Percentiles rank a stretch among this genome's conserved stretches.
These are phyloP conservation scores for Tylochromis polylepis DNA, from an alignment of 2,113 vertebrate species.

Conservation along the genomic window DNA sequence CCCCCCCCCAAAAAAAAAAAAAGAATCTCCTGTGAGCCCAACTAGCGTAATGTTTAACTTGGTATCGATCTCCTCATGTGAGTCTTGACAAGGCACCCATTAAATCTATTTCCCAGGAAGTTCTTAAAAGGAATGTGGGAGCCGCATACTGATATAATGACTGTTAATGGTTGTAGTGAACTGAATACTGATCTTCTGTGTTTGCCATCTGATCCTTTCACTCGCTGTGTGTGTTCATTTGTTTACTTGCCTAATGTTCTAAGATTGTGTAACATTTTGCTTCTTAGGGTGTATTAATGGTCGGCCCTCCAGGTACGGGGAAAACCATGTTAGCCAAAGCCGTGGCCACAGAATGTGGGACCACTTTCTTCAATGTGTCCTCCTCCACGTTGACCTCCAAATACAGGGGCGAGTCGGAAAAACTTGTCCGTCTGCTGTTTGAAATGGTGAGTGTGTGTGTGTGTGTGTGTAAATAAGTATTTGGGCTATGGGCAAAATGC, in stretches of 20 bases:
- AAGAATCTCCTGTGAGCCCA: neutral
- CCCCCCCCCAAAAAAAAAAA: neutral
- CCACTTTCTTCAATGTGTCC: slow-evolving; percentile 97
- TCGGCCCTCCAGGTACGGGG: slow-evolving; percentile 94
- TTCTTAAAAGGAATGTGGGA: neutral
- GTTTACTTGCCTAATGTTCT: neutral
- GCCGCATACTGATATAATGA: neutral
- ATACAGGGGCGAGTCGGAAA: slow-evolving; percentile 96
- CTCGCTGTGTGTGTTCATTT: neutral
- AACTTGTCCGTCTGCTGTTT: slow-evolving; percentile 95
- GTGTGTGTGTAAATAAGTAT: neutral
- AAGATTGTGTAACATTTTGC: neutral
- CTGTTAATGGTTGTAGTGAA: neutral
- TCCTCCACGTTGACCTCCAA: slow-evolving; percentile 97
- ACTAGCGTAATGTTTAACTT: neutral
- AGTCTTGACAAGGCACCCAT: neutral
- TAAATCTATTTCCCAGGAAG: neutral
- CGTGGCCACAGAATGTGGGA: slow-evolving; percentile 96
- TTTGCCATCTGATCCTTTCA: neutral
- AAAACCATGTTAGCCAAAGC: slow-evolving; percentile 97
- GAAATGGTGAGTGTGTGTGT: slow-evolving; percentile 85
- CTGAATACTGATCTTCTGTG: neutral
- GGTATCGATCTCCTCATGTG: neutral
- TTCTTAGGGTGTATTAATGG: slow-evolving; percentile 94
- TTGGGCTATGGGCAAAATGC: neutral